Base-by-base conservation (phyloP, 2,797 vertebrate genomes). In the Carapus acus region DNA sequence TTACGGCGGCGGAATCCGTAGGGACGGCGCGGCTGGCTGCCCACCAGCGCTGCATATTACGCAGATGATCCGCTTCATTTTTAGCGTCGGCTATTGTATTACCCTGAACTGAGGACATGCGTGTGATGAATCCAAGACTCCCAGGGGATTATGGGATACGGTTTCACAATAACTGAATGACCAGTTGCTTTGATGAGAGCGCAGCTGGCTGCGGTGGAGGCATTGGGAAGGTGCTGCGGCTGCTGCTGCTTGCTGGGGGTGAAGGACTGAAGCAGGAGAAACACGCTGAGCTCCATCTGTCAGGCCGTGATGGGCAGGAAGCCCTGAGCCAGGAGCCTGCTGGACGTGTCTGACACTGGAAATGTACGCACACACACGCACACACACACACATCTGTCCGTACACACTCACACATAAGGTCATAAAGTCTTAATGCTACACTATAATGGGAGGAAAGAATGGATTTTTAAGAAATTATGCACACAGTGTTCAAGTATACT, bases 281-380 rank as follows among this genome's bases (percentile, higher is more conserved):
- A 13, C 42, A 58, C 54, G 74, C 75, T 81, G 78, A 65, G 62
- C 67, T 81, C 86, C 85, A 87, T 88, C 86, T 88, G 36, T 83
- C 65, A 69, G 60, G 54, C 67, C 76, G 75, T 83, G 71, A 81
- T 77, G 74, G 77, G 75, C 71, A 77, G 63, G 49, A 56, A 55
- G 55, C 54, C 59, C 48, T 9, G 49, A 80, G 84, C 83, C 86
- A 87, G 79, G 57, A 78, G 69, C 68, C 61, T 58, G 69, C 73
- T 73, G 74, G 65, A 73, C 54, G 36, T 33, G 43, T 62, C 56
- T 64, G 54, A 24, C 39, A 39, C 54, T 69, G 62, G 48, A 62
- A 50, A 60, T 23, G 27, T 49, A 49, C 47, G 67, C 22, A 46
- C 50, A 62, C 8, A 18, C 41, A 40, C 53, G 29, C 48, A 58